Base-by-base conservation (phyloP, 2,888 invertebrate genomes). In the Drosophila paracracens region DNA sequence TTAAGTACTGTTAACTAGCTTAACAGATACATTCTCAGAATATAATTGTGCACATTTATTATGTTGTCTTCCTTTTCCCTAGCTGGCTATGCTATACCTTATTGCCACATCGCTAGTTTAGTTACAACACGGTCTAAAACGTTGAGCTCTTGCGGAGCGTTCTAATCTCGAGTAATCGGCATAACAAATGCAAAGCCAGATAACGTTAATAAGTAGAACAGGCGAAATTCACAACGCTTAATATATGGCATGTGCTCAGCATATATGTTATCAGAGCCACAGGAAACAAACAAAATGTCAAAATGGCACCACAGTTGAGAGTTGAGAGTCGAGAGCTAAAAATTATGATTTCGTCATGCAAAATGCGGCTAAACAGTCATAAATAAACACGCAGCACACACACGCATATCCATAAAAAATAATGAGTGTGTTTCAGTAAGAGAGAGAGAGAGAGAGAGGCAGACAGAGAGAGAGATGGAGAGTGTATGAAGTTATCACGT, bases 291-390 rank as follows among this genome's bases (percentile, higher is more conserved):
- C 81, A 70, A 84, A 84, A 82, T 85, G 74, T 81, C 85, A 88
- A 85, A 84, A 76, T 62, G 74, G 66, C 63, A 56, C 64, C 75
- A 51, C 67, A 66, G 67, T 11, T 50, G 59, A 43, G 36, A 36
- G 60, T 51, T 61, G 53, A 51, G 68, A 53, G 60, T 63, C 50
- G 63, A 62, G 61, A 50, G 52, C 62, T 60, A 61, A 63, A 85
- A 88, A 88, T 85, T 88, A 87, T 89, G 79, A 89, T 89, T 87
- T 87, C 87, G 87, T 87, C 89, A 87, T 82, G 83, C 77, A 89
- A 83, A 85, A 87, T 78, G 78, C 58, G 68, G 75, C 88, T 87
- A 87, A 89, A 81, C 81, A 82, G 71, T 80, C 80, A 87, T 89
- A 87, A 87, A 87, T 89, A 87, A 83, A 61, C 76, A 68, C 78